These are phyloP conservation scores for Anas acuta DNA, from an alignment of 2,797 vertebrate species.

Conservation along the genomic window DNA sequence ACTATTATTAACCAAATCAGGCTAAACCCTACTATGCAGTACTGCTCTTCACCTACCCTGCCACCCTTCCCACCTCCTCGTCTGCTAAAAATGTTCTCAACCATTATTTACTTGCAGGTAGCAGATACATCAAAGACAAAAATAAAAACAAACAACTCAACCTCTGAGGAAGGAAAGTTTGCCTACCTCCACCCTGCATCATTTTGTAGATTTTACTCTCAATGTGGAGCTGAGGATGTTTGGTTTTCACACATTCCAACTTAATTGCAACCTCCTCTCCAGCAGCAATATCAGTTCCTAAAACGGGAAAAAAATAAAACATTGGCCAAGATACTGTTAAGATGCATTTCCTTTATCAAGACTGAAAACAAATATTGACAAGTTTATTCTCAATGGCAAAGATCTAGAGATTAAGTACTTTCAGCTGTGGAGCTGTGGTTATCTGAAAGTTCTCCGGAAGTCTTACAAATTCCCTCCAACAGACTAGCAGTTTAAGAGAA, in stretches of 20 bases:
- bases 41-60: background rate
- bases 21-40: background rate
- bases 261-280: conserved; percentile 97
- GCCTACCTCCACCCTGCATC: conserved; percentile 96
- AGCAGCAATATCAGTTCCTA: conserved; percentile 94
- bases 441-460: background rate
- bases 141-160: background rate
- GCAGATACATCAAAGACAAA: background rate
- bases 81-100: background rate
- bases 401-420: background rate
- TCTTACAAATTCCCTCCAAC: background rate
- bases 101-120: background rate
- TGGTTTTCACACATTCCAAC: conserved; percentile 97
- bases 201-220: conserved; percentile 99
- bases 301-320: background rate
- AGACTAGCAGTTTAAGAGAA: background rate
- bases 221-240: conserved; percentile 94
- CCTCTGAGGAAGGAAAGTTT: background rate
- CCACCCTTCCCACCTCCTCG: background rate
- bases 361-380: background rate
- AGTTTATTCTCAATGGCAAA: background rate
- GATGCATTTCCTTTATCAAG: background rate
- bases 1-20: background rate
- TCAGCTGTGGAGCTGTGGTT: accelerated
- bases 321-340: background rate